Evolutionary conservation across 2,888 invertebrate species (phyloP), one percentile per base, ranked within the genome.

Genomic region (Epistrophella euchroma): DNA sequence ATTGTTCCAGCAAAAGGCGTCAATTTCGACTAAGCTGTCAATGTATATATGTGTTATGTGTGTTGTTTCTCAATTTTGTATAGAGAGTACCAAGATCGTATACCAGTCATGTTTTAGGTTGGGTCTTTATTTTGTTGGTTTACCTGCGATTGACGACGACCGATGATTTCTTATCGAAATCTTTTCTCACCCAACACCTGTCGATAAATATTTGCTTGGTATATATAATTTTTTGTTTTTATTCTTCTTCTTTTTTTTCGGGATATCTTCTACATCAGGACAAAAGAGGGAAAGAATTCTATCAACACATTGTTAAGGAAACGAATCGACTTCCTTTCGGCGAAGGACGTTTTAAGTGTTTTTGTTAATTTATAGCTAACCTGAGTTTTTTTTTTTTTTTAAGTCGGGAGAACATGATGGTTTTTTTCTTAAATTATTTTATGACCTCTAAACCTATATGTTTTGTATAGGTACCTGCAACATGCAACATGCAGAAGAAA

Each of bases 321-420:
- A 71, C 71, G 79, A 75, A 60, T 70, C 35, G 79, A 84, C 84
- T 84, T 84, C 84, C 84, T 79, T 84, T 84, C 75, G 79, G 50
- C 74, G 58, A 71, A 80, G 78, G 73, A 84, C 58, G 43, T 72
- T 74, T 84, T 79, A 79, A 75, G 83, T 71, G 74, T 75, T 79
- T 79, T 43, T 50, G 35, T 71, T 58, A 84, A 84, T 84, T 84
- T 84, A 84, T 84, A 75, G 84, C 28, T 28, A 40, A 28, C 43
- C 60, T 43, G 25, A 28, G 43, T 28, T 50, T 55, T 62, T 73
- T 55, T 55, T 74, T 32, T 2, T 22, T 43, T 25, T 62, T n/a
- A 47, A 28, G 45, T 25, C 56, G 17, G 45, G 17, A n/a, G 45
- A 45, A 17, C 17, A 45, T 45, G 45, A 45, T 45, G 45, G 11